Percentiles rank a stretch among this genome's conserved stretches.
phyloP scores from a whole-genome alignment of 2,113 vertebrate species.

The Chaetodon auriga region DNA sequence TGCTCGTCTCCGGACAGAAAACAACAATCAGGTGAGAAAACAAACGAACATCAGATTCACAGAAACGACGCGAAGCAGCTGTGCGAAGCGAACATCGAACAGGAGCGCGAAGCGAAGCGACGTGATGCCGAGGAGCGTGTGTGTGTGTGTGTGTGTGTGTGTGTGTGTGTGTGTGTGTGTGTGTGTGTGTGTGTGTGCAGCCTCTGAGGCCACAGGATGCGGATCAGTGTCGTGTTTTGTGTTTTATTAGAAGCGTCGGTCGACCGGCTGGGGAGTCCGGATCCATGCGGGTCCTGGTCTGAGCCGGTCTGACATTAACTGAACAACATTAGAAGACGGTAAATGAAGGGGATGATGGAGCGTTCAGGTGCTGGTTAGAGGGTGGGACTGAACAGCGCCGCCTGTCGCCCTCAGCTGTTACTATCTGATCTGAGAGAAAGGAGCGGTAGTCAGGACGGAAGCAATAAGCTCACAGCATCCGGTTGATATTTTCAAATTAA shows the following conservation, averaged over 20 bases:
- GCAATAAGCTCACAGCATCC: too few species aligned
- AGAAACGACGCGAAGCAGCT: neutral
- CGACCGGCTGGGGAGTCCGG: neutral
- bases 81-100: neutral
- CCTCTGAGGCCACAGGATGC: neutral
- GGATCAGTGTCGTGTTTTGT: neutral
- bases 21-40: slow-evolving; percentile 60
- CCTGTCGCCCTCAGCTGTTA: neutral
- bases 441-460: neutral
- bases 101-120: neutral
- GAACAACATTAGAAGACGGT: neutral
- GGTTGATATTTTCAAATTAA: slow-evolving; percentile 11
- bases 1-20: slow-evolving; percentile 50
- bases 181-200: neutral
- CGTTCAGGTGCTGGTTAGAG: slow-evolving; percentile 45
- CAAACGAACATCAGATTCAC: neutral
- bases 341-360: neutral
- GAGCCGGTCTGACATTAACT: neutral
- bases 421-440: neutral
- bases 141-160: slow-evolving; percentile 15
- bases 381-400: slow-evolving; percentile 37
- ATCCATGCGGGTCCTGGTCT: too few species aligned
- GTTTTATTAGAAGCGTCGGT: neutral
- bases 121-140: neutral
- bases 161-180: neutral